phyloP scores from a whole-genome alignment of 2,888 invertebrate species.

The Dione vanillae region DNA sequence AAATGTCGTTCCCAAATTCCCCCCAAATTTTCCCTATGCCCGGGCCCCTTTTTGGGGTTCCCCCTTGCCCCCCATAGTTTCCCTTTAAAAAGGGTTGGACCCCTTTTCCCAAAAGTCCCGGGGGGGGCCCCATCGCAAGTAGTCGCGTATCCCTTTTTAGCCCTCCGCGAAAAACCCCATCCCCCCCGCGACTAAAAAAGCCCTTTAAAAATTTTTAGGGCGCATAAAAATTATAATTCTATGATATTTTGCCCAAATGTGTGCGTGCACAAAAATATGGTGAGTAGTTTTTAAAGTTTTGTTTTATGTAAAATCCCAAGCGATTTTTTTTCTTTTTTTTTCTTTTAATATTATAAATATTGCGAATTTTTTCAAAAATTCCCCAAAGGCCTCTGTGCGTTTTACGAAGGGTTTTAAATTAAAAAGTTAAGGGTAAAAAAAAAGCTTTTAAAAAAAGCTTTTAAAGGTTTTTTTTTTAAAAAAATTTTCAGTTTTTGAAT shows the following conservation, averaged over 20 bases:
- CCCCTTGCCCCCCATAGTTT: conserved; percentile 33
- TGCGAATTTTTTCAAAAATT: no score
- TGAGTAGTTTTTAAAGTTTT: conserved; percentile 37
- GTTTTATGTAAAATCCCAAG: conserved; percentile 15
- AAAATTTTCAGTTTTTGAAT: no score
- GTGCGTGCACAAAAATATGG: conserved; percentile 35
- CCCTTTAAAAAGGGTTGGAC: conserved; percentile 37
- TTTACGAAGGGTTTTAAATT: no score
- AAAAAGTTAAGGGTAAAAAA: no score
- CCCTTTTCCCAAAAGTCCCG: conserved; percentile 31
- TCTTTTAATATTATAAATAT: no score
- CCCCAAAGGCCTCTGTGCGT: no score
- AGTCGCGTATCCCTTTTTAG: conserved; percentile 37
- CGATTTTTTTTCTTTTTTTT: conserved; percentile 10
- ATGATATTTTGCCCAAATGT: conserved; percentile 41
- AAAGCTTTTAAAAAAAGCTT: no score
- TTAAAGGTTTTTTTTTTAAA: conserved; percentile 22
- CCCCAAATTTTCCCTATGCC: conserved; percentile 33
- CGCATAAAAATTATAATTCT: conserved; percentile 29
- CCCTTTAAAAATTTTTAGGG: conserved; percentile 44
- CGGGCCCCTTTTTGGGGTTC: conserved; percentile 39
- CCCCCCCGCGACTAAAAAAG: conserved; percentile 39
- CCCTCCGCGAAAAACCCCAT: conserved; percentile 32
- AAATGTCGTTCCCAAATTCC: conserved; percentile 42
- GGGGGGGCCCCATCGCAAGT: conserved; percentile 1